Percentiles rank a stretch among this genome's conserved stretches.
Evolutionary conservation across 2,113 vertebrate species (phyloP).

Genomic region (Furnarius figulus): DNA sequence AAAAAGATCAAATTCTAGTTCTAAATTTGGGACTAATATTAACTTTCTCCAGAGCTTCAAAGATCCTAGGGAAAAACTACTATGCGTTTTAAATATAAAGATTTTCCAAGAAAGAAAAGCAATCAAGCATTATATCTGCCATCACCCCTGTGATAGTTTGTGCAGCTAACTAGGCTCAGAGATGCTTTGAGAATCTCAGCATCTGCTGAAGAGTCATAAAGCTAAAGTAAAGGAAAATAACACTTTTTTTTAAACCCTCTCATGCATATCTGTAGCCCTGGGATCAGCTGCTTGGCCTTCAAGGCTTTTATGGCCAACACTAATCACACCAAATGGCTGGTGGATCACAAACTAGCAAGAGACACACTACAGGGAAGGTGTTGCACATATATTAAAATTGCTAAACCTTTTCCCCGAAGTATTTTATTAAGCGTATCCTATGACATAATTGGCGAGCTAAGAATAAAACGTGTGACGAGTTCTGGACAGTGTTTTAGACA

Average conservation of each 20-base stretch:
- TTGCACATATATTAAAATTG: background rate
- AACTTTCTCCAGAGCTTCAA: background rate
- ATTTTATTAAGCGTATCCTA: background rate
- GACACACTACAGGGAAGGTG: background rate
- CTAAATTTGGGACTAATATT: background rate
- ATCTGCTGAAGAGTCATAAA: background rate
- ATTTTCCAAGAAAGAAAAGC: background rate
- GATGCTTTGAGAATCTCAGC: background rate
- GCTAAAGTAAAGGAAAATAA: background rate
- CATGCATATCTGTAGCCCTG: background rate
- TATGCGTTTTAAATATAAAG: background rate
- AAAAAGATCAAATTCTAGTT: background rate
- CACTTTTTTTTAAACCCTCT: background rate
- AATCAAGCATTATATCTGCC: background rate
- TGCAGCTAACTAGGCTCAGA: background rate
- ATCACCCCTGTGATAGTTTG: background rate
- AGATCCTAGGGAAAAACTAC: background rate
- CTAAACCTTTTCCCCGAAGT: background rate
- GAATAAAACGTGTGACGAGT: background rate
- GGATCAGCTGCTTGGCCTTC: background rate
- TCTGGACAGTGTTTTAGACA: constrained; percentile 19
- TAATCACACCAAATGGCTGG: background rate
- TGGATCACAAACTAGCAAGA: background rate
- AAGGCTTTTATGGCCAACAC: background rate
- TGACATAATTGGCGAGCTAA: background rate